phyloP scores from a whole-genome alignment of 2,797 vertebrate species.

The Artibeus lituratus region DNA sequence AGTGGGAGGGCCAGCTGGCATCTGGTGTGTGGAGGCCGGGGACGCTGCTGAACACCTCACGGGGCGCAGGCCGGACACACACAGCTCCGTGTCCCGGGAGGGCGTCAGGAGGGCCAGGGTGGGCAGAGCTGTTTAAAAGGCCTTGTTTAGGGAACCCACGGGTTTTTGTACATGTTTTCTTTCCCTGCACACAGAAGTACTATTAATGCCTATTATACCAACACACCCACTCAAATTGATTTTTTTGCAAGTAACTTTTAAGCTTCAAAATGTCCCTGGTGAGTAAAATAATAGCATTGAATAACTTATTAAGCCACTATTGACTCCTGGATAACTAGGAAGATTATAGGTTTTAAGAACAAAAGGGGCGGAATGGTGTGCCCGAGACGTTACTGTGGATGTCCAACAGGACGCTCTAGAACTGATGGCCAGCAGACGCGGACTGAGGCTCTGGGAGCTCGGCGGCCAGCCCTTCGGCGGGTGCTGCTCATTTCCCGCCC shows the following conservation, averaged over 20 bases:
- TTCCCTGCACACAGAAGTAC: background rate
- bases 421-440: rapidly evolving
- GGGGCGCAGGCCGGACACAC: too few relatives aligned
- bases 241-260: background rate
- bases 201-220: background rate
- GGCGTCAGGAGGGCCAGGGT: rapidly evolving
- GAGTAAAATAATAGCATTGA: background rate
- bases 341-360: background rate
- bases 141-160: background rate
- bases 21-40: background rate
- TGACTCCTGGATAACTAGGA: background rate
- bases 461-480: rapidly evolving
- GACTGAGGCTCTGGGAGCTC: background rate
- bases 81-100: background rate
- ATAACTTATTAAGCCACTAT: background rate
- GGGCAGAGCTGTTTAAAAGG: background rate
- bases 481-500: background rate
- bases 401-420: background rate
- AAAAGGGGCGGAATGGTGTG: background rate
- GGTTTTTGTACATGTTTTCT: background rate
- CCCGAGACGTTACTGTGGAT: background rate
- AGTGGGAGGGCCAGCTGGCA: too few relatives aligned
- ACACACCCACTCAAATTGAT: too few relatives aligned
- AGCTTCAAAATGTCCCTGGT: background rate
- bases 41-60: too few relatives aligned